These are phyloP conservation scores for Rhabdophis nuchalis DNA, from an alignment of 2,797 vertebrate species.

Conservation along the genomic window DNA sequence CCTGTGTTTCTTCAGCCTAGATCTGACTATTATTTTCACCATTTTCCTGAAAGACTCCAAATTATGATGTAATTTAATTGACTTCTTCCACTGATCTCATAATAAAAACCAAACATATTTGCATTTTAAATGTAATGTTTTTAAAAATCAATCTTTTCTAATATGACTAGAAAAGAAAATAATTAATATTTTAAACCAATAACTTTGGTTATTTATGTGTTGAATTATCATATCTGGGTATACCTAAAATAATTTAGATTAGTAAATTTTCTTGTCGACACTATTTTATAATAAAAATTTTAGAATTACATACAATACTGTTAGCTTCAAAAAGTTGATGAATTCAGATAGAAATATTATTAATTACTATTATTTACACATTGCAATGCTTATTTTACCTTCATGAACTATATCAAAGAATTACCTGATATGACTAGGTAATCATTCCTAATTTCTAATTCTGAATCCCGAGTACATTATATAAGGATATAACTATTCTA, in stretches of 20 bases:
- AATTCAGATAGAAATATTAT: slow-evolving; percentile 51
- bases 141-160: slow-evolving; percentile 29
- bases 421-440: neutral
- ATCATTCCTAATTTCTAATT: neutral
- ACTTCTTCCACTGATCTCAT: neutral
- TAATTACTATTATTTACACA: slow-evolving; percentile 24
- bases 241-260: slow-evolving; percentile 34
- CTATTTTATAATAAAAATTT: slow-evolving; percentile 49
- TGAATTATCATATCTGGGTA: slow-evolving; percentile 27
- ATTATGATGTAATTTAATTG: neutral
- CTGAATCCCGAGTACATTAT: neutral
- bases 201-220: slow-evolving; percentile 33
- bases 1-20: neutral
- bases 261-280: slow-evolving; percentile 33
- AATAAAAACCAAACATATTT: neutral
- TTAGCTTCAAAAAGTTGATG: slow-evolving; percentile 38
- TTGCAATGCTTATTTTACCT: neutral
- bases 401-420: neutral
- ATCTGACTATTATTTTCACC: neutral
- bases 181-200: slow-evolving; percentile 16
- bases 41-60: neutral
- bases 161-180: slow-evolving; percentile 39
- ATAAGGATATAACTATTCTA: neutral
- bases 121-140: slow-evolving; percentile 7
- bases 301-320: slow-evolving; percentile 41